Base-by-base conservation (phyloP, 1,140 invertebrate species). In the Drosophila orosa region DNA sequence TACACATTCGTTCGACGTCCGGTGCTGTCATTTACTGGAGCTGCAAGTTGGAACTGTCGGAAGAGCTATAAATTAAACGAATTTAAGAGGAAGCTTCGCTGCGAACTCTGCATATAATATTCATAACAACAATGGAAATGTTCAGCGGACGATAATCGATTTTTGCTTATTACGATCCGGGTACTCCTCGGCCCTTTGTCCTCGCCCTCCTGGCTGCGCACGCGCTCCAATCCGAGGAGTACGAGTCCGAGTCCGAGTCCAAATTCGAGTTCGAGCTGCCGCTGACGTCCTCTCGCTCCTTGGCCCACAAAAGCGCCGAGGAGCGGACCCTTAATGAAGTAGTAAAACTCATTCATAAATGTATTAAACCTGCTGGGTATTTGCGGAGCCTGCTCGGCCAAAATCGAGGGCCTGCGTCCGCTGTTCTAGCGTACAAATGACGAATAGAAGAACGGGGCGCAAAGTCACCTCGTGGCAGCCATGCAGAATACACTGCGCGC, bases 271-370 rank as follows among this genome's bases (percentile, higher is more conserved):
- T 27, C 22, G 59, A 25, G 48, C 29, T 37, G 17, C 27, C 17
- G 42, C 29, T 40, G 35, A 33, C 27, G 24, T 56, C 42, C 55
- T 48, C 40, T 44, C 8, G 54, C 59, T 68, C 48, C 56, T 60
- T 77, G 68, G 62, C 66, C 71, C 63, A 48, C 58, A 63, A 73
- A 68, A 60, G 75, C 66, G 67, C 31, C 56, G 24, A 56, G 52
- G 61, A 66, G 45, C 63, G 72, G 73, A 61, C 47, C 65, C 91
- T 91, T 91, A 91, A 91, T 90, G 87, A 91, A 91, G 90, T 91
- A 91, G 90, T 91, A 91, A 91, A 91, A 90, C 79, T 83, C 90
- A 91, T 91, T 91, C 90, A 91, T 90, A 91, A 91, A 91, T 71
- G 68, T 78, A 80, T 82, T 81, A 81, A 90, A 80, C 39, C 67